Conservation (phyloP, 2,113 vertebrate genomes). For the Takifugu bimaculatus region DNA sequence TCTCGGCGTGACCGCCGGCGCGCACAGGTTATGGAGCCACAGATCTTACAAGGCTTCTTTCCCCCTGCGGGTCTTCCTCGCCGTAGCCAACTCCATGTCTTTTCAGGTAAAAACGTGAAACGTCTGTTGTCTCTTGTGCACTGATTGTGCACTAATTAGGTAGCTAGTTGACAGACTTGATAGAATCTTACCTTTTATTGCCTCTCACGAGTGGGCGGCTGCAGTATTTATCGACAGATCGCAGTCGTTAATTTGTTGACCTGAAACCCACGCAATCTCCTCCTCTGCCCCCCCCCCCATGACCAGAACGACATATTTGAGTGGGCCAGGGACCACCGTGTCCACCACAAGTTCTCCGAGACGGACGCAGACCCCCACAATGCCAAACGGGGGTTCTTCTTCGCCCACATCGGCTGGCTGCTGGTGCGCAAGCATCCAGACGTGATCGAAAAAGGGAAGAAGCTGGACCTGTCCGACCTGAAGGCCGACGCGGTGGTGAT, state of each 20-base stretch:
- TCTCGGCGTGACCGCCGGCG: constrained; percentile 86
- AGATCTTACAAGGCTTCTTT: constrained; percentile 85
- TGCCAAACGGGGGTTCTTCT: constrained; percentile 87
- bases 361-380: constrained; percentile 92
- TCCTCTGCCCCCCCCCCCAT: constrained; percentile 1
- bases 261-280: neutral
- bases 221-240: constrained; percentile 2
- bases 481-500: constrained; percentile 86
- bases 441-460: constrained; percentile 84
- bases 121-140: neutral
- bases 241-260: constrained; percentile 24
- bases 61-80: constrained; percentile 83
- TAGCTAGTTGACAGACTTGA: no score
- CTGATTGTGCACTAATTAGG: no score
- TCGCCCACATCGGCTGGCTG: constrained; percentile 91
- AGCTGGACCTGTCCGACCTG: constrained; percentile 84
- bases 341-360: constrained; percentile 93
- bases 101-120: constrained; percentile 81
- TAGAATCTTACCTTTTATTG: neutral
- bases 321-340: constrained; percentile 89
- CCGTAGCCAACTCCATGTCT: constrained; percentile 83
- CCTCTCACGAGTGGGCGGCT: neutral
- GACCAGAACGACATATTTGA: constrained; percentile 88
- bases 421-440: constrained; percentile 91
- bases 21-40: constrained; percentile 93